Base-by-base conservation (phyloP, 2,113 vertebrate species). In the Phalacrocorax pelagicus region DNA sequence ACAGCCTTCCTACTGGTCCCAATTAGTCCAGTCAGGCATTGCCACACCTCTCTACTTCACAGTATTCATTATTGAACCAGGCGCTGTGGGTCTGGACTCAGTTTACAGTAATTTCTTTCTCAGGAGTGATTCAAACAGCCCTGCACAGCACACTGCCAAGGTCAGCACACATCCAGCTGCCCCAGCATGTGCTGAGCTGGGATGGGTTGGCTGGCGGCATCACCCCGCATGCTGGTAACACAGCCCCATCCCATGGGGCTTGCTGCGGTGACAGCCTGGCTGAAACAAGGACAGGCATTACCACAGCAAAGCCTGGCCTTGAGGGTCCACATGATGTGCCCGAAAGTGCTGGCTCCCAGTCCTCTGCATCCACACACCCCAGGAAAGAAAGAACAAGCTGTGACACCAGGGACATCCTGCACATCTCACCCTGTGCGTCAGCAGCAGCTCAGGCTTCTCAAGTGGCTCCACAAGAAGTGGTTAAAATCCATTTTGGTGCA, bases 371-470 rank as follows among this genome's bases (percentile, higher is more conserved):
- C 23, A 3, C 23, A 24, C n/a, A 16, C 44, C 29, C 5, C 8
- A 6, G 72, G 63, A n/a, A 44, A 70, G 46, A 20, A 10, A 26
- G 93, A 88, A 90, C 63, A 62, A 36, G 55, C 86, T 26, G 80
- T 24, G 71, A 40, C 40, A 47, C 27, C 0, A 0, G 78, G 90
- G 77, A 6, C 26, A 5, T 42, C 38, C 70, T 26, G 61, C 62
- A 29, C 66, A 1, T 0, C 74, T 61, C 5, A 0, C 26, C 42
- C 7, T 0, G n/a, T 67, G 65, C 12, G 5, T 63, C 90, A 91
- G 66, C 89, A 75, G 87, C 93, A 52, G 66, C 94, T 85, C 3
- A 0, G 36, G 49, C 87, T 75, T 14, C 7, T 22, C 4, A 0
- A 93, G 70, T 11, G n/a, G 65, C 77, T 89, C 52, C 52, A n/a